These are phyloP conservation scores for Pectinophora gossypiella DNA, from an alignment of 1,140 invertebrate species.

Conservation along the genomic window DNA sequence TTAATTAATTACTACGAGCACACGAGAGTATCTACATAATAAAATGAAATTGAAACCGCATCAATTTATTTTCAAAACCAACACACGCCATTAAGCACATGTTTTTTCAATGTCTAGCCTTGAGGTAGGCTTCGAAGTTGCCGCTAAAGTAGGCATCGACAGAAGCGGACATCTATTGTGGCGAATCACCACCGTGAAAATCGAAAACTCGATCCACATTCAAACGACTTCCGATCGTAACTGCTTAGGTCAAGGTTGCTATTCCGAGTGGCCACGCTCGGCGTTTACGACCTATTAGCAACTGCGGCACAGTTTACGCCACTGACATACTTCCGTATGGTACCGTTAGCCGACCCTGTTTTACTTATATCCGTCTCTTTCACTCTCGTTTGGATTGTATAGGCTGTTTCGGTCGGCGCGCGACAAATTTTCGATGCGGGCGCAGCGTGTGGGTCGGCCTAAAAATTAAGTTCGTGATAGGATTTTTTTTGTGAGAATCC, in stretches of 20 bases:
- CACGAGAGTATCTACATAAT: neutral
- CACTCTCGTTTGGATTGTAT: constrained; percentile 51
- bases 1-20: neutral
- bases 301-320: constrained; percentile 45
- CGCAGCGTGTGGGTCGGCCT: constrained; percentile 60
- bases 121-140: constrained; percentile 67
- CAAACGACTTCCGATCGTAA: constrained; percentile 39
- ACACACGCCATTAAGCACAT: neutral
- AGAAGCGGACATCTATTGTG: constrained; percentile 59
- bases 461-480: constrained; percentile 67
- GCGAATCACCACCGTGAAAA: constrained; percentile 71
- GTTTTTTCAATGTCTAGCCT: constrained; percentile 29
- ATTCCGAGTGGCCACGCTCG: constrained; percentile 20
- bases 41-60: neutral
- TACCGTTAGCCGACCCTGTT: constrained; percentile 71
- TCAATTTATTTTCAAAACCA: neutral
- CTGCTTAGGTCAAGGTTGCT: constrained; percentile 50
- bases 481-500: constrained; percentile 50
- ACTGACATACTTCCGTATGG: constrained; percentile 70
- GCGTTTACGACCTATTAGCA: constrained; percentile 42
- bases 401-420: constrained; percentile 43
- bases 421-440: constrained; percentile 71
- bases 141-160: constrained; percentile 34
- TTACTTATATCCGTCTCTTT: constrained; percentile 48
- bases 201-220: constrained; percentile 48